Evolutionary conservation across 2,113 vertebrate species (phyloP).

Genomic region (Pelvicachromis taeniatus): DNA sequence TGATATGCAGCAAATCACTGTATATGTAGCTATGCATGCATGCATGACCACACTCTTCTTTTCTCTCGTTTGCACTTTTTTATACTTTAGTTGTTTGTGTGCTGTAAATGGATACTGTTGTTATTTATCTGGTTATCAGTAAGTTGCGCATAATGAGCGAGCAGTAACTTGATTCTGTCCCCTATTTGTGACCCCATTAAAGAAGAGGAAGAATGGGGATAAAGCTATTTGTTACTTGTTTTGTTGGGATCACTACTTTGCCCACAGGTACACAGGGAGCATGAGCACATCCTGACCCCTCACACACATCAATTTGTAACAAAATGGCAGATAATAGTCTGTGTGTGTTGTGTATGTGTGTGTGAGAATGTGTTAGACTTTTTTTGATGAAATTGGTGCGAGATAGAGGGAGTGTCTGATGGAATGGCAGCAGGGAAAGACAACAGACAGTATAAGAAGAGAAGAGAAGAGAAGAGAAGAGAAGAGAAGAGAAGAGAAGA

Average conservation of each 20-base stretch:
- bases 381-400: constrained; percentile 12
- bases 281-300: constrained; percentile 28
- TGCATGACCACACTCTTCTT: background rate
- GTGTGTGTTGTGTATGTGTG: background rate
- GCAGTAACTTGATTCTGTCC: background rate
- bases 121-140: background rate
- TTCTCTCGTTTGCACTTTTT: background rate
- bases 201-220: constrained; percentile 15
- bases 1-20: background rate
- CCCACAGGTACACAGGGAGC: constrained; percentile 16
- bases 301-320: constrained; percentile 53
- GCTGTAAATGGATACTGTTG: background rate
- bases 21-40: background rate
- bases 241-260: constrained; percentile 16
- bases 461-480: background rate
- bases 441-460: background rate
- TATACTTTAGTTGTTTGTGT: background rate
- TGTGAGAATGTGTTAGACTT: background rate
- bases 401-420: background rate
- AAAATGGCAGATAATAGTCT: constrained; percentile 31
- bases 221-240: constrained; percentile 44
- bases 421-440: background rate
- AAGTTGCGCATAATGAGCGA: background rate
- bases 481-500: too few relatives aligned
- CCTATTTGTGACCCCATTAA: constrained; percentile 28